These are phyloP conservation scores for Mycalesis mineus DNA, from an alignment of 2,888 invertebrate species.

Conservation along the genomic window DNA sequence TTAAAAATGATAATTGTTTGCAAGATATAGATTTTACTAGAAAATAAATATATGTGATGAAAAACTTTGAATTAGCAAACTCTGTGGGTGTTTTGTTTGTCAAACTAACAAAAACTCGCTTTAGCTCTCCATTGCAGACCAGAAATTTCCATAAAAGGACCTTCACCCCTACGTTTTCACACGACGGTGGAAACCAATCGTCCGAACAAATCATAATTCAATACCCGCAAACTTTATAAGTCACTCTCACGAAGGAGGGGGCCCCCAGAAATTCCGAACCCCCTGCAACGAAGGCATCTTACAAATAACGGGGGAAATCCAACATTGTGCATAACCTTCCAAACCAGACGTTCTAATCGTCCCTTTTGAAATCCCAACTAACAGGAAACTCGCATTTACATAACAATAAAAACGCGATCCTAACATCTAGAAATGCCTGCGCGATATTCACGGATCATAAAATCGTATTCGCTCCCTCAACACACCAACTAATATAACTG, in stretches of 20 bases:
- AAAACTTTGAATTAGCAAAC: too few species aligned
- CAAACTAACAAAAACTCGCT: too few species aligned
- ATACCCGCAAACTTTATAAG: conserved; percentile 58
- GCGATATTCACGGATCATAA: conserved; percentile 79
- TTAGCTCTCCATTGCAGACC: neutral
- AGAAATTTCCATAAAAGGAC: neutral
- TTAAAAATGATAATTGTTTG: too few species aligned
- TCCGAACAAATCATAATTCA: conserved; percentile 58
- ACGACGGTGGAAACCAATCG: conserved; percentile 51
- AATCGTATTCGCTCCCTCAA: conserved; percentile 65
- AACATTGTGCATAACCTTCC: conserved; percentile 73
- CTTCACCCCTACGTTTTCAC: conserved; percentile 10
- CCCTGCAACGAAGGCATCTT: conserved; percentile 52
- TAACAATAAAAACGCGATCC: conserved; percentile 78
- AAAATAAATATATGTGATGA: too few species aligned
- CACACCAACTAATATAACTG: conserved; percentile 61
- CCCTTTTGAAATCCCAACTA: conserved; percentile 78
- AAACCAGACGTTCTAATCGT: conserved; percentile 77
- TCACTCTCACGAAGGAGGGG: conserved; percentile 53
- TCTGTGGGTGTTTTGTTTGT: too few species aligned
- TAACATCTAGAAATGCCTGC: conserved; percentile 76
- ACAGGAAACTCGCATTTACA: conserved; percentile 77
- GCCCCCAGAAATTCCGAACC: conserved; percentile 54
- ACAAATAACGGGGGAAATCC: conserved; percentile 64
- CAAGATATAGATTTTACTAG: too few species aligned